Evolutionary conservation across 1,140 invertebrate genomes (phyloP), one percentile per base, ranked within the genome.

Genomic region (Pogonomyrmex californicus): DNA sequence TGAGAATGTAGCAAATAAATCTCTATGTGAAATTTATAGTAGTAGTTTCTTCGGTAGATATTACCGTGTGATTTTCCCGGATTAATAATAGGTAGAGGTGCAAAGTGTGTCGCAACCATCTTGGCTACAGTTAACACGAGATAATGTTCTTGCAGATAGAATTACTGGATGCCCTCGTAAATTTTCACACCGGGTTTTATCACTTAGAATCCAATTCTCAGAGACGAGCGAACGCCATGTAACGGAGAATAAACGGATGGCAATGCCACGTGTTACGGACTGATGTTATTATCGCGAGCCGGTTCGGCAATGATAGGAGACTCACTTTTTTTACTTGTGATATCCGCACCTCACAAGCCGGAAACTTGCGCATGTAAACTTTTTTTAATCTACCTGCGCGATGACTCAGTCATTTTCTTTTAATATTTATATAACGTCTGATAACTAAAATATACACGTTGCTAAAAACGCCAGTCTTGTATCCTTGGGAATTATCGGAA

Each of bases 61-160:
- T 58, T 47, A 47, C 14, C 68, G 33, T 49, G 41, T 17, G 47
- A 60, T 17, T 73, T 73, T 60, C 41, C 41, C 14, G 41, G 12
- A 73, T 83, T 83, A 83, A 83, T 83, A 83, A 83, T 83, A 83
- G 30, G 6, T 83, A 58, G 70, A 51, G 30, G 33, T 7, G 41
- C 38, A 62, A 75, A 54, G 68, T 83, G 78, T 56, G 63, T 81
- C 63, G 47, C 79, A 82, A 68, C n/a, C 44, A 49, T 33, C 54
- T 60, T 33, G 44, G 68, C 65, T n/a, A 68, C 7, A 54, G 30
- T 60, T 73, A 60, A 23, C 41, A 41, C 30, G 41, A 75, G 41
- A 60, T 47, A 54, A 6, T 17, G 41, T 10, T 33, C 65, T 58
- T 6, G 65, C 12, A 47, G 51, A 58, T 60, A 71, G 38, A 71